A percentile compares a stretch with the other conserved stretches of the same genome.
Conservation (phyloP, 2,888 invertebrate species). For the Brachyptera risi region DNA sequence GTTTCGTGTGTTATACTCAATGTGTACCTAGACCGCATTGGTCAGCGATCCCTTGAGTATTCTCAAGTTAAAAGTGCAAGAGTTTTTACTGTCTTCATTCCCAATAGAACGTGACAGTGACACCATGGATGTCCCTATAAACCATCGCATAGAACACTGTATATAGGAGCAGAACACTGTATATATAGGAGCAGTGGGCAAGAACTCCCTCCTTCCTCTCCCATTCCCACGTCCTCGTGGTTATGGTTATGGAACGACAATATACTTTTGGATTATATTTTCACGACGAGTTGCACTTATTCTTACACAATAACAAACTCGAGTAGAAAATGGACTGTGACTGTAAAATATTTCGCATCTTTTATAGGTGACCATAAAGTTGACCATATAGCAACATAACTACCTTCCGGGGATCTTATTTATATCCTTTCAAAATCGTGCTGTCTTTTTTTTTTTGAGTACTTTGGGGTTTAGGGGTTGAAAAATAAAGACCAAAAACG, state of each 20-base stretch:
- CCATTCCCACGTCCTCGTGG: too few species aligned
- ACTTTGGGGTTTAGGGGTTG: not conserved
- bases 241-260: constrained; percentile 16
- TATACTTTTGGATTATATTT: constrained; percentile 15
- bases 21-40: constrained; percentile 13
- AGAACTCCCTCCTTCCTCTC: not conserved
- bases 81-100: constrained; percentile 16
- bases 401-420: constrained; percentile 7
- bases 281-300: constrained; percentile 9
- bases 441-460: constrained; percentile 8
- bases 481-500: constrained; percentile 16
- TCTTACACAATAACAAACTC: constrained; percentile 16
- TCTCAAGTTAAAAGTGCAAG: constrained; percentile 10
- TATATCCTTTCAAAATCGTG: constrained; percentile 20
- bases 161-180: not conserved
- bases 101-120: constrained; percentile 16
- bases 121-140: constrained; percentile 9
- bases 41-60: not conserved
- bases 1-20: too few species aligned
- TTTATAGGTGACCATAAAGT: constrained; percentile 28
- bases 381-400: constrained; percentile 17
- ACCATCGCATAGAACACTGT: not conserved
- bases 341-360: constrained; percentile 27
- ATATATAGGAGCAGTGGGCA: not conserved
- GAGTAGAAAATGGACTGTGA: constrained; percentile 16